Base-by-base conservation (phyloP, 2,888 invertebrate species). In the Hedychridium roseum region DNA sequence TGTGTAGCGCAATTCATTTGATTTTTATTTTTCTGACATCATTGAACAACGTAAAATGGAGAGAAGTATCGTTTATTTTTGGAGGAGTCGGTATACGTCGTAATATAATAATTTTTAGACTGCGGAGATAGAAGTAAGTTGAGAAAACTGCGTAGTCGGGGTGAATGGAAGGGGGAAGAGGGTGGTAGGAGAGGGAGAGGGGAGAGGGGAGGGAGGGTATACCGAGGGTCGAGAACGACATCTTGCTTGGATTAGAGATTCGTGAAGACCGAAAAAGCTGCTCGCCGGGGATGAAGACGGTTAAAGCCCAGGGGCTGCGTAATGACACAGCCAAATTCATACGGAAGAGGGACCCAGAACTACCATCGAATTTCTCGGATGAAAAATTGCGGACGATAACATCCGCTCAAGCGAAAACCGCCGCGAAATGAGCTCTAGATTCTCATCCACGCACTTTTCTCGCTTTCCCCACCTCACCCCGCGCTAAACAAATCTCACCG, bases 171-270 rank as follows among this genome's bases (percentile, higher is more conserved):
- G 14, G 28, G 7, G 37, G n/a, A 7, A 34, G 32, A 2, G 17
- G 5, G 20, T n/a, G 23, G 23, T 17, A 35, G 36, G 20, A n/a
- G 18, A 26, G 37, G 41, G 28, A 39, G 47, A 15, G n/a, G 35
- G 36, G 23, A 43, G 51, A 54, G 57, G 49, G 50, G 46, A 45
- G 47, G 45, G 54, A 59, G 68, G n/a, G n/a, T n/a, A n/a, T n/a
- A n/a, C n/a, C n/a, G n/a, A n/a, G n/a, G n/a, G n/a, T n/a, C n/a
- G n/a, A n/a, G n/a, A n/a, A n/a, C 64, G 72, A 75, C 73, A 73
- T 74, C 74, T 75, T 74, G 73, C 71, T 64, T 60, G 69, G 70
- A 75, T 74, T 71, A 71, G 68, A 69, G 63, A 71, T 66, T 57
- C 54, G 50, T 50, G 30, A 34, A 18, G 48, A 21, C 43, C 56